Conservation (phyloP, 92 coral and sea anemone genomes). For the Anthopleura xanthogrammica region DNA sequence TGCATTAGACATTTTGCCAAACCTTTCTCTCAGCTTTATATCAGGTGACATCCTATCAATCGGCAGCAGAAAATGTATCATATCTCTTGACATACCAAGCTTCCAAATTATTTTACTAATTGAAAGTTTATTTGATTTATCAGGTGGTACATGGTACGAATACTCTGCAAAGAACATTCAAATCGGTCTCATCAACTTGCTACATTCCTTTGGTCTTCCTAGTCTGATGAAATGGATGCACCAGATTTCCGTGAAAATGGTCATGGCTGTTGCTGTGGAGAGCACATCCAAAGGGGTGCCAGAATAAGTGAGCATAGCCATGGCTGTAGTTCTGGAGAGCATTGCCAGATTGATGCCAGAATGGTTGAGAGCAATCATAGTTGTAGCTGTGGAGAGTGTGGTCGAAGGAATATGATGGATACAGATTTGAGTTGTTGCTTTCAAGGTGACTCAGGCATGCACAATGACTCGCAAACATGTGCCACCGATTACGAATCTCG, state of each 20-base stretch:
- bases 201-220: no score
- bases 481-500: slow-evolving; percentile 42
- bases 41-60: not conserved
- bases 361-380: not conserved
- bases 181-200: no score
- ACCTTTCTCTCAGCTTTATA: not conserved
- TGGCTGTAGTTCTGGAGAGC: not conserved
- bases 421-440: not conserved
- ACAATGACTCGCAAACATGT: not conserved
- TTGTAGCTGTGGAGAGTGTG: slow-evolving; percentile 24
- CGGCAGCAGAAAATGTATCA: not conserved
- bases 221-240: no score
- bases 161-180: no score
- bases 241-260: not conserved
- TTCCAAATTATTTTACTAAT: not conserved
- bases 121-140: not conserved
- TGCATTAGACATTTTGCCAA: slow-evolving; percentile 3
- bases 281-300: not conserved
- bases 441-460: not conserved
- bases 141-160: no score
- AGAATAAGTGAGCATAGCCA: not conserved
- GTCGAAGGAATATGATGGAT: not conserved
- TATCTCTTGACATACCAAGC: no score
- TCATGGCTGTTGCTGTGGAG: slow-evolving; percentile 13
- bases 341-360: not conserved